Base-by-base conservation (phyloP, 2,797 vertebrate genomes). In the Alcedo quadribrachys region DNA sequence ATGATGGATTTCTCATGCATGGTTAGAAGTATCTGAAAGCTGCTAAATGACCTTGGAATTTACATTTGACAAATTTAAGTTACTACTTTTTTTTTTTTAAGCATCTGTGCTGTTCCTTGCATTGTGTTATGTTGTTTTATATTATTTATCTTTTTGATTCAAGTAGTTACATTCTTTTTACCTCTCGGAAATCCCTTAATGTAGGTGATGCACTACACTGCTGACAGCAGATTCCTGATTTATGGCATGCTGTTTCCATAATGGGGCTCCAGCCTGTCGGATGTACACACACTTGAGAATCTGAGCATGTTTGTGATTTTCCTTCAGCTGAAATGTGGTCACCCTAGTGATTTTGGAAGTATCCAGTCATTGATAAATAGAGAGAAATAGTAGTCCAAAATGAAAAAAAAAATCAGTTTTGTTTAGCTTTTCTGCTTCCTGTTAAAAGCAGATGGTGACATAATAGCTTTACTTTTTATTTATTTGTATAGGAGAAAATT, bases 11-110 rank as follows among this genome's bases (percentile, higher is more conserved):
- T 88, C 93, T 90, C 61, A 5, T 70, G 85, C 46, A 19, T 69
- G 87, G 85, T 60, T 76, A 30, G 17, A 11, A 68, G 86, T 92
- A 85, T 76, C 83, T 80, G 95, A 92, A 92, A 92, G 96, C 93
- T 96, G 93, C 96, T 92, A 84, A 80, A 82, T 42, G 94, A 95
- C 96, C 82, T 95, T 86, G 91, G 90, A 87, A 81, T 95, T 92
- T 96, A 74, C 82, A n/a, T 51, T 87, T 94, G 96, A 92, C 79
- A 67, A 79, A 43, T 76, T 68, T 51, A 17, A 75, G 63, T 90
- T 83, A 55, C 70, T 33, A 27, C 27, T 48, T 48, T 14, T 92
- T 50, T 48, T 13, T 92, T 85, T 79, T 67, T 0, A 71, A 91
- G 67, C 75, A 22, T 81, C 62, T 46, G 51, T 50, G 35, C 79